These are phyloP conservation scores for Abrostola triplasia DNA, from an alignment of 2,888 invertebrate species.

Conservation along the genomic window DNA sequence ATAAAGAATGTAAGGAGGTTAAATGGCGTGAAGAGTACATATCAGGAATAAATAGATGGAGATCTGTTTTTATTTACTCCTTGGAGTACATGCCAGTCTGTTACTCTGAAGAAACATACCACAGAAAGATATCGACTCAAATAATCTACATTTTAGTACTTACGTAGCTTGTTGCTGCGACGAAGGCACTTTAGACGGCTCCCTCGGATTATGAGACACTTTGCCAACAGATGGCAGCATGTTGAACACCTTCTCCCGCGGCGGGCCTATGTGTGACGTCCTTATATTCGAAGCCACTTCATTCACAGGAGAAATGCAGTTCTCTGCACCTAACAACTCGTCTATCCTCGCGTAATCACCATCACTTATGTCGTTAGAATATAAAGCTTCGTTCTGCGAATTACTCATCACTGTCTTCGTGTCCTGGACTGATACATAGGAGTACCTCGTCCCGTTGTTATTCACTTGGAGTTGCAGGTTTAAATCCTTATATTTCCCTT, in stretches of 20 bases:
- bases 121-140: neutral
- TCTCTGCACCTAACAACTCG: slow-evolving; percentile 80
- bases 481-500: slow-evolving; percentile 85
- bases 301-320: slow-evolving; percentile 81
- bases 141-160: slow-evolving; percentile 56
- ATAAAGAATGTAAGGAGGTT: too few relatives aligned
- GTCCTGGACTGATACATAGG: slow-evolving; percentile 84
- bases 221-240: slow-evolving; percentile 83
- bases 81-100: too few relatives aligned
- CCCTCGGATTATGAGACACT: slow-evolving; percentile 76
- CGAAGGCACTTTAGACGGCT: slow-evolving; percentile 78
- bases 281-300: slow-evolving; percentile 75
- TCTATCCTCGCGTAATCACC: slow-evolving; percentile 85
- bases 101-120: too few relatives aligned
- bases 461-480: slow-evolving; percentile 85
- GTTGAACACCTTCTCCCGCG: slow-evolving; percentile 74
- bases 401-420: slow-evolving; percentile 84
- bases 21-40: too few relatives aligned
- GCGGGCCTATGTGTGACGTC: slow-evolving; percentile 81
- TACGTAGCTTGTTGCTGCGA: slow-evolving; percentile 73
- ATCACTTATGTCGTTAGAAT: slow-evolving; percentile 80
- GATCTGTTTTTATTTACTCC: too few relatives aligned
- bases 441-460: slow-evolving; percentile 83
- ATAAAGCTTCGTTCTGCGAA: slow-evolving; percentile 82
- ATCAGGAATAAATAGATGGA: too few relatives aligned